Evolutionary conservation across 2,113 vertebrate genomes (phyloP).

Genomic region (Hyla sarda): DNA sequence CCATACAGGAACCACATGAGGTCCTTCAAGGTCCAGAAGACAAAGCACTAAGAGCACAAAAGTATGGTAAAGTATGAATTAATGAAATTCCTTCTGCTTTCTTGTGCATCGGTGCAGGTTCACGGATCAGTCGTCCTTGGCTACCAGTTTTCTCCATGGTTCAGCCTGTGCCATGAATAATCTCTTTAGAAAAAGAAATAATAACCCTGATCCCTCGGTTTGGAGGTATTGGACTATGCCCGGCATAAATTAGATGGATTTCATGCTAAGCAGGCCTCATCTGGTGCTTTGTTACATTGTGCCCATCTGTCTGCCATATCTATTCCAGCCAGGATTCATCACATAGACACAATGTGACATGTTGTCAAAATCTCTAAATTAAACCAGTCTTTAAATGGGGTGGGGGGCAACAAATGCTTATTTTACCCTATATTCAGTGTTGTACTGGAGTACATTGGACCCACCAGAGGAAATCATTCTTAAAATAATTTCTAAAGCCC

Average conservation of each 20-base stretch:
- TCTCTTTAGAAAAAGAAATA: neutral
- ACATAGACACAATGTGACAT: neutral
- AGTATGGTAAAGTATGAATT: constrained; percentile 43
- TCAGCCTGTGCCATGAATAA: neutral
- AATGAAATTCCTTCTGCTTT: constrained; percentile 36
- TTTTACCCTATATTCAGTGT: too few relatives aligned
- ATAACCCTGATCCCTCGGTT: neutral
- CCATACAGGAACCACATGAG: constrained; percentile 3
- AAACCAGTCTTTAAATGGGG: neutral
- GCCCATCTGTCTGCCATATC: neutral
- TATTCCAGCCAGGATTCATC: neutral
- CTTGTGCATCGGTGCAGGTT: constrained; percentile 7
- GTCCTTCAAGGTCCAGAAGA: neutral
- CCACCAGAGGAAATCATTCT: neutral
- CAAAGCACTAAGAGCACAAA: neutral
- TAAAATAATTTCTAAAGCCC: too few relatives aligned
- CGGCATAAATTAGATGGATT: neutral
- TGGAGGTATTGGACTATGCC: neutral
- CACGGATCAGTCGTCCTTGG: constrained; percentile 33
- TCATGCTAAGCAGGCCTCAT: neutral
- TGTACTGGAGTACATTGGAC: too few relatives aligned
- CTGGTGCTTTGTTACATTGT: neutral
- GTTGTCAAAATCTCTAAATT: neutral
- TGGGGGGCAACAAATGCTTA: neutral
- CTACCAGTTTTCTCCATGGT: neutral